Base-by-base conservation (phyloP, 53 echinoderm and acorn worm species). In the Actinopyga echinites region DNA sequence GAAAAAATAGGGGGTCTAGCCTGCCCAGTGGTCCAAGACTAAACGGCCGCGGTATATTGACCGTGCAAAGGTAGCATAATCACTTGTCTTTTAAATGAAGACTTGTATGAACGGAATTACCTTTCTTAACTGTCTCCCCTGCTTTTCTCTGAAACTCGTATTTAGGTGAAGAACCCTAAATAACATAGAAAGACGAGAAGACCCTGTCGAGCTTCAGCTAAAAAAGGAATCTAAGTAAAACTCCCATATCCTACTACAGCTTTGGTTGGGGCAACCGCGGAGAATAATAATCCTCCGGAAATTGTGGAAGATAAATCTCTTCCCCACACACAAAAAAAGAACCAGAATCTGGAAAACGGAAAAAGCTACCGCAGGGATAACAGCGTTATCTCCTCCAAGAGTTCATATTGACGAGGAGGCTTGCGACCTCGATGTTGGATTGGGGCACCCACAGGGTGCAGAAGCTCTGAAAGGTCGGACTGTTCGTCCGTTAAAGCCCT, bases 361-460 rank as follows among this genome's bases (percentile, higher is more conserved):
- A 92, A 52, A 89, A 92, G 93, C 86, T 92, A 92, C 93, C 89
- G 81, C 78, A 89, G 89, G 93, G 93, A 92, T 92, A 92, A 92
- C 93, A 93, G 93, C 93, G 87, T 93, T 84, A 93, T 93, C 86
- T 90, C 84, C 73, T 93, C 80, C 85, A 83, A 92, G 88, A 92
- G 92, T 85, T 65, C 92, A 65, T 84, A 92, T 92, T 92, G 92
- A 88, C 82, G 75, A 92, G 65, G 78, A 89, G 84, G 92, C 83
- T 92, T 91, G 92, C 92, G 92, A 92, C 92, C 92, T 92, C 89
- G 92, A 92, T 92, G 92, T 92, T 92, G 92, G 92, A 92, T 89
- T 88, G 79, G 89, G 91, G 79, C 74, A 63, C 69, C 91, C 88
- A 60, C 61, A 86, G 68, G 85, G 65, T 91, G 92, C 83, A 92